These are phyloP conservation scores for Barbus barbus DNA, from an alignment of 2,113 vertebrate genomes.

Conservation along the genomic window DNA sequence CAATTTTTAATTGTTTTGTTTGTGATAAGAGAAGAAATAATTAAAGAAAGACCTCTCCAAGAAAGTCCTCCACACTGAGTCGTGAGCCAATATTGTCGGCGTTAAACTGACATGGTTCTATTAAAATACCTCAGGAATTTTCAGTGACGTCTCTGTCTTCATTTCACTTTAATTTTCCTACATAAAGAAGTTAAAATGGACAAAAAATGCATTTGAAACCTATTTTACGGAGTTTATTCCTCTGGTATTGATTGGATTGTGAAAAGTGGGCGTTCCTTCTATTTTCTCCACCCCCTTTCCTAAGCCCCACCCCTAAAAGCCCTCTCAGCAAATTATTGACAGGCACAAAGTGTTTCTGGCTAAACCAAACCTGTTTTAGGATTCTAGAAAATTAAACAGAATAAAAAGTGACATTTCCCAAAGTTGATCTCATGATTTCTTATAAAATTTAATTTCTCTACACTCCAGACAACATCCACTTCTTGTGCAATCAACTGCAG, in stretches of 20 bases:
- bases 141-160: neutral
- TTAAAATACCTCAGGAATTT: neutral
- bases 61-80: neutral
- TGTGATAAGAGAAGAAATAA: conserved; percentile 19
- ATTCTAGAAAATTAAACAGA: too few relatives aligned
- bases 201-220: neutral
- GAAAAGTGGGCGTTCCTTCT: neutral
- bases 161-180: neutral
- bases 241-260: neutral
- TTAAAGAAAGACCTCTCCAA: conserved; percentile 3
- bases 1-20: conserved; percentile 4
- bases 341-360: neutral
- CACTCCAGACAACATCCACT: neutral
- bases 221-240: neutral
- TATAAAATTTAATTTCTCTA: neutral
- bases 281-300: neutral
- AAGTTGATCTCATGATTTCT: neutral
- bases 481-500: neutral
- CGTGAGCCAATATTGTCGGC: neutral
- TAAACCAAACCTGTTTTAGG: neutral
- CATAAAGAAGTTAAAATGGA: too few relatives aligned
- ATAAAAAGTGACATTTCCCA: neutral
- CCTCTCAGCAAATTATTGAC: neutral
- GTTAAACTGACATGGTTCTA: neutral
- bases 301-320: neutral